A percentile compares a stretch with the other conserved stretches of the same genome.
Evolutionary conservation across 2,113 vertebrate genomes (phyloP).

Genomic region (Heptranchias perlo): DNA sequence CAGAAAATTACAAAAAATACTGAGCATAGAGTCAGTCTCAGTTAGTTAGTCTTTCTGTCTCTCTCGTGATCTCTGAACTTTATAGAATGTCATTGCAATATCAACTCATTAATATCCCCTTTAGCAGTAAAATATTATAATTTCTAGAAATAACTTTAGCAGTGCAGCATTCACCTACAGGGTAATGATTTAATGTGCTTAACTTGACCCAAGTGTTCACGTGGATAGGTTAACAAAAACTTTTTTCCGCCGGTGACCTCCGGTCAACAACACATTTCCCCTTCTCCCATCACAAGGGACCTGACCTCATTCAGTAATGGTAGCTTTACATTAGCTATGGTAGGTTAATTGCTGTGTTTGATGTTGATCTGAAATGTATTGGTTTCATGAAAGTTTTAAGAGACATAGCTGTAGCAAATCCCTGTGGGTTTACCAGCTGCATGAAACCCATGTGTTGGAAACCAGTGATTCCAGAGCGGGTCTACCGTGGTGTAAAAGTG

Average conservation of each 20-base stretch:
- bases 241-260: no score
- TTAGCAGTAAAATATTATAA: background rate
- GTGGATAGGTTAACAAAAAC: background rate
- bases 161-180: background rate
- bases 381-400: background rate
- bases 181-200: background rate
- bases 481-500: background rate
- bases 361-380: slow-evolving; percentile 12
- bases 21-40: background rate
- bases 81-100: background rate
- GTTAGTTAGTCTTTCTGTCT: background rate
- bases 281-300: background rate
- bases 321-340: background rate
- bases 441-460: background rate
- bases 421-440: background rate
- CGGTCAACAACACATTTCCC: background rate
- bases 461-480: background rate
- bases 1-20: no score
- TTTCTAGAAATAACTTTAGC: background rate
- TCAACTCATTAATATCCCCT: background rate
- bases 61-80: background rate
- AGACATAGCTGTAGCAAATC: background rate
- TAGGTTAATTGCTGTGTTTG: background rate
- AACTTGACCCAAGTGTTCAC: background rate
- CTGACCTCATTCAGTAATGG: background rate